phyloP scores from a whole-genome alignment of 2,888 invertebrate genomes.

The Tetragnatha montana region DNA sequence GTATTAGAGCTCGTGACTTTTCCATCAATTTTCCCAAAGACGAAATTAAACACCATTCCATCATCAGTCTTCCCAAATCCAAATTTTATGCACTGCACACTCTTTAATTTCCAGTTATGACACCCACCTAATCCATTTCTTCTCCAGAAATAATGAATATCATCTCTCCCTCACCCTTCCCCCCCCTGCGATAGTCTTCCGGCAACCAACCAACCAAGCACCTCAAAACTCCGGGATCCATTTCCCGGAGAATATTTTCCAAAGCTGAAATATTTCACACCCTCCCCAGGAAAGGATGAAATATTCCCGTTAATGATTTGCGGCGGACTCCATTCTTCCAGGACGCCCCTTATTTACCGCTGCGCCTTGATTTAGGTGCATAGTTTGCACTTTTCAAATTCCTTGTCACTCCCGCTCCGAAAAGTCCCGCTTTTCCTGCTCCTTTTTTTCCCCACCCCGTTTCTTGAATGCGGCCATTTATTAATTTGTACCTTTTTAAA shows the following conservation, averaged over 20 bases:
- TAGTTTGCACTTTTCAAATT: constrained; percentile 68
- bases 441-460: constrained; percentile 1
- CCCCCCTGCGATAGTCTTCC: too few relatives aligned
- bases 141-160: too few relatives aligned
- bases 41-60: too few relatives aligned
- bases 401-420: constrained; percentile 30
- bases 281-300: constrained; percentile 28
- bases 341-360: constrained; percentile 56
- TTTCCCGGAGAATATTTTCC: constrained; percentile 13
- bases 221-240: not conserved
- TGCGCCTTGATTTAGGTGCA: constrained; percentile 61
- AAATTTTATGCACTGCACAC: too few relatives aligned
- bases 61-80: too few relatives aligned
- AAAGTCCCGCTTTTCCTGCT: not conserved
- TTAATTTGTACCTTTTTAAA: constrained; percentile 70
- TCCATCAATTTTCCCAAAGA: too few relatives aligned
- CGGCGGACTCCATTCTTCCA: constrained; percentile 41
- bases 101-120: too few relatives aligned
- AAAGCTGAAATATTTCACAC: constrained; percentile 31
- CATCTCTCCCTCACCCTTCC: too few relatives aligned
- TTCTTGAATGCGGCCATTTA: constrained; percentile 56
- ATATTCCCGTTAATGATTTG: constrained; percentile 68
- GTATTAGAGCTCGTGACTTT: too few relatives aligned
- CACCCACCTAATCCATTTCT: too few relatives aligned
- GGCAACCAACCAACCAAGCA: too few relatives aligned